Conservation (phyloP, 2,113 vertebrate species). For the Grammomys dolichurus region DNA sequence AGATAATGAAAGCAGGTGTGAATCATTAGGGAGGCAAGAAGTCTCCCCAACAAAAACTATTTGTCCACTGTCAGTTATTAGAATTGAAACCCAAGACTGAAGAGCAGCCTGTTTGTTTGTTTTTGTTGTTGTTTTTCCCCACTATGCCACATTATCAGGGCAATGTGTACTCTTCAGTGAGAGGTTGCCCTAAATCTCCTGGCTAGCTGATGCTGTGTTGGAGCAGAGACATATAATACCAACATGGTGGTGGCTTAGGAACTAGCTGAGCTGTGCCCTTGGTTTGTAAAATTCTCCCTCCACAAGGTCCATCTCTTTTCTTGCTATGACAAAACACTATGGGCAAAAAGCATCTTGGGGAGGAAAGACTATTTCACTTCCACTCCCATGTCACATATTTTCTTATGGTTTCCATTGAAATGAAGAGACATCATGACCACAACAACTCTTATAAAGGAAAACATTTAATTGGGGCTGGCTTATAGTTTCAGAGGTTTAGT, state of each 20-base stretch:
- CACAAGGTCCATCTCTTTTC: neutral
- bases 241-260: too few relatives aligned
- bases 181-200: too few relatives aligned
- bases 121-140: accelerated
- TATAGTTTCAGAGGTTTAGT: too few relatives aligned
- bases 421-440: neutral
- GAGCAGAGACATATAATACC: too few relatives aligned
- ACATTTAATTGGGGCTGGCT: too few relatives aligned
- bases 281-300: too few relatives aligned
- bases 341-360: neutral
- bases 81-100: neutral
- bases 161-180: too few relatives aligned
- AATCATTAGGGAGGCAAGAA: neutral
- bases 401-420: neutral
- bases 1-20: neutral
- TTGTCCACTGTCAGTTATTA: neutral
- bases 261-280: too few relatives aligned
- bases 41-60: neutral
- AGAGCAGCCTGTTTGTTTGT: neutral
- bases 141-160: neutral
- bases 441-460: too few relatives aligned
- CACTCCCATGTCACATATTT: neutral
- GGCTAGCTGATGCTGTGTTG: too few relatives aligned
- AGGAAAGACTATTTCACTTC: neutral
- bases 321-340: neutral